A percentile compares a stretch with the other conserved stretches of the same genome.
phyloP scores from a whole-genome alignment of 2,797 vertebrate genomes.

The Dendrocincla fuliginosa region DNA sequence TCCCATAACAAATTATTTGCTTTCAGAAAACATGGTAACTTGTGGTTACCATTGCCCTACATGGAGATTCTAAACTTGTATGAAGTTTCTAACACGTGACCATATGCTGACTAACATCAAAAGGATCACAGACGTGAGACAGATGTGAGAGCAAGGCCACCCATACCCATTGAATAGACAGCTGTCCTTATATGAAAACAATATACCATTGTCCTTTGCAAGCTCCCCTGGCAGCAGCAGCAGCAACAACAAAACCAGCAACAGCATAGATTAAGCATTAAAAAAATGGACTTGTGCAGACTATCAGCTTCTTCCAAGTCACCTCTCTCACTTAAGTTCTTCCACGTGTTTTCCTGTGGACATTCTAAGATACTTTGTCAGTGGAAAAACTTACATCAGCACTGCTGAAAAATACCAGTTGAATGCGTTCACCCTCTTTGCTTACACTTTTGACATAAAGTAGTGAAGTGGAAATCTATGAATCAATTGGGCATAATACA shows the following conservation, averaged over 20 bases:
- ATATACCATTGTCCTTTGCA: background rate
- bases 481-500: background rate
- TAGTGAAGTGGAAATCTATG: background rate
- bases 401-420: background rate
- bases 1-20: background rate
- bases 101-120: background rate
- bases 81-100: background rate
- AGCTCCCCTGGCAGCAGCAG: background rate
- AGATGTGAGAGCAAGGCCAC: background rate
- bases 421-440: background rate
- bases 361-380: background rate
- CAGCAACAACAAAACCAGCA: background rate
- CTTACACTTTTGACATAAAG: background rate
- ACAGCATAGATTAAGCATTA: background rate
- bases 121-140: background rate
- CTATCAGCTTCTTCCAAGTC: background rate
- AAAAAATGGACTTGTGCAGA: background rate
- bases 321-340: background rate
- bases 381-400: background rate
- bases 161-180: background rate
- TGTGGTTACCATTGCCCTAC: background rate
- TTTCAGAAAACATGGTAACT: background rate
- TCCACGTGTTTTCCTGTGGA: background rate
- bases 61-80: background rate
- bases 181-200: background rate